phyloP scores from a whole-genome alignment of 1,140 invertebrate species.

The Potamilus streckersoni region DNA sequence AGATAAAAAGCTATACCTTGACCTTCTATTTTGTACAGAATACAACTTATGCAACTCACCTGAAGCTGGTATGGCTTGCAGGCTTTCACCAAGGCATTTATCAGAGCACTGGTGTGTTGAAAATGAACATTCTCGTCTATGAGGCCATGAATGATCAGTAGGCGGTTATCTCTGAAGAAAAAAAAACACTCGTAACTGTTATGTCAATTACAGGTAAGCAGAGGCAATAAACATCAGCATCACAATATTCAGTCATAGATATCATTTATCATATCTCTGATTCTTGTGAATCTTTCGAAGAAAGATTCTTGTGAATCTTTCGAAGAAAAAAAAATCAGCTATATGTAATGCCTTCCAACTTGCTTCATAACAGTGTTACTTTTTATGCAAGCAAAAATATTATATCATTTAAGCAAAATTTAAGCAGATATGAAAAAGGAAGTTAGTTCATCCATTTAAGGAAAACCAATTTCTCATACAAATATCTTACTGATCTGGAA shows the following conservation, averaged over 20 bases:
- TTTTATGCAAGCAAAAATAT: neutral
- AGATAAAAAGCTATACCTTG: too few relatives aligned
- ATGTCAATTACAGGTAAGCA: neutral
- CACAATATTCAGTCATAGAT: neutral
- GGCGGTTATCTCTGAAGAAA: constrained; percentile 82
- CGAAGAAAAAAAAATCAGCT: too few relatives aligned
- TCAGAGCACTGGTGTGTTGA: constrained; percentile 91
- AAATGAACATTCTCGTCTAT: constrained; percentile 99
- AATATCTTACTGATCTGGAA: constrained; percentile 61
- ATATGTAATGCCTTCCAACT: too few relatives aligned
- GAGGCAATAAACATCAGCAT: neutral
- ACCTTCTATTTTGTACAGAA: too few relatives aligned
- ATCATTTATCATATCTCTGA: neutral
- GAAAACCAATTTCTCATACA: too few relatives aligned
- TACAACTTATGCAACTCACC: constrained; percentile 67
- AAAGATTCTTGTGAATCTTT: neutral
- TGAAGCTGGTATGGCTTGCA: constrained; percentile 94
- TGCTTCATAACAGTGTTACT: neutral
- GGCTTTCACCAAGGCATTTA: constrained; percentile 88
- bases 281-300: neutral
- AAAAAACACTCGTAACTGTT: neutral
- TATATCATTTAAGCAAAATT: too few relatives aligned
- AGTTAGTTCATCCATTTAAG: too few relatives aligned
- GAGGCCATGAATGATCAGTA: constrained; percentile 97
- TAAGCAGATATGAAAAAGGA: too few relatives aligned